Evolutionary conservation across 2,113 vertebrate genomes (phyloP), one percentile per base, ranked within the genome.

Genomic region (Tetraodon nigroviridis): DNA sequence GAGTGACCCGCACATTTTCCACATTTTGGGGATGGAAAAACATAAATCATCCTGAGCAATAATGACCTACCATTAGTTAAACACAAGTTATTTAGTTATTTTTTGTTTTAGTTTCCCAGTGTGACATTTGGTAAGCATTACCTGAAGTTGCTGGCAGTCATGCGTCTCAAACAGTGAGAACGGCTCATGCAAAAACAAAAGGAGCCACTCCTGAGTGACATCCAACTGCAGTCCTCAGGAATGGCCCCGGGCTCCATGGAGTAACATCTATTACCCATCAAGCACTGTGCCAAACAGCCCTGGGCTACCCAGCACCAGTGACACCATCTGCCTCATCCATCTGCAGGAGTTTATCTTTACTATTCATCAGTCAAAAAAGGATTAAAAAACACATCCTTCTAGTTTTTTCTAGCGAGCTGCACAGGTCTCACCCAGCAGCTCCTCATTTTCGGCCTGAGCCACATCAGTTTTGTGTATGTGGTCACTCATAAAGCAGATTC

Each of bases 251-350:
- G 74, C 73, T 78, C 73, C 58, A 62, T 55, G 55, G 74, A 73
- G 76, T 76, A 78, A 83, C 81, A 86, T 84, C 85, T 77, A 90
- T 90, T 89, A 87, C 81, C 80, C 85, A 88, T 86, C 83, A 87
- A 82, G 73, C 62, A 73, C 69, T 66, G 56, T 78, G 59, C 32
- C 32, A 37, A 37, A 76, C 81, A 81, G 85, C 79, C 79, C 84
- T 79, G 70, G 71, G 83, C 83, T 82, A 77, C 77, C 81, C 82
- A 84, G 90, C 86, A 83, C 80, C 88, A 90, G 87, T 87, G 81
- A 87, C 90, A 87, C 90, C 90, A 91, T 92, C 90, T 92, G 90
- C 86, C 86, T 88, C 68, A 64, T 80, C 90, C 90, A 91, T 90
- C 89, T 90, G 90, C 70, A 86, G 72, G 75, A 82, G 67, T 85